Evolutionary conservation across 2,888 invertebrate genomes (phyloP).

Genomic region (Tortricodes alternella): DNA sequence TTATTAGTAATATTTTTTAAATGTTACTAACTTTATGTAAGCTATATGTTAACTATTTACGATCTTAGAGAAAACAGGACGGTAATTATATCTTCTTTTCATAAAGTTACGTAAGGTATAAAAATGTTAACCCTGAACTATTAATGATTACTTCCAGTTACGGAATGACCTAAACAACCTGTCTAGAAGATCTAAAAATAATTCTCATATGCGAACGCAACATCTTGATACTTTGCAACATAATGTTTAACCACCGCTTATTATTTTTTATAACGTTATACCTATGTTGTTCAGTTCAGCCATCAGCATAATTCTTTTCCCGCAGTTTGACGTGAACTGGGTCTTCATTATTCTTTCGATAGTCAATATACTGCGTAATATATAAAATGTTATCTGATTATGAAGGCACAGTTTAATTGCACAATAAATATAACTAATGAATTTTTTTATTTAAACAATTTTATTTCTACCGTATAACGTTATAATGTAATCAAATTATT

Average conservation of each 20-base stretch:
- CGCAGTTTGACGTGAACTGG: constrained; percentile 35
- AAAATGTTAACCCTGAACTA: background rate
- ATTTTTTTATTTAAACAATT: no score
- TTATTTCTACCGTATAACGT: no score
- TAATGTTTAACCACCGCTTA: constrained; percentile 28
- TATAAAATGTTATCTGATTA: constrained; percentile 22
- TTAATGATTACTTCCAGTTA: constrained; percentile 9
- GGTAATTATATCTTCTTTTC: no score
- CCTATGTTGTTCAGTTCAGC: constrained; percentile 32
- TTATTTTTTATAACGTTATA: constrained; percentile 29
- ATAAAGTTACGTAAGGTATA: no score
- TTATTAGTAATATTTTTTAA: no score
- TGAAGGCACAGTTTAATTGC: constrained; percentile 3
- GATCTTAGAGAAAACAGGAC: no score
- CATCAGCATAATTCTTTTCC: constrained; percentile 32
- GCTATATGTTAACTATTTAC: no score
- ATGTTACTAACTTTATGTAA: no score
- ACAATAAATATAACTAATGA: constrained; percentile 1
- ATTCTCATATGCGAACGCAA: constrained; percentile 27
- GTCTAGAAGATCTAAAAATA: constrained; percentile 33
- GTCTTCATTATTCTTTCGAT: constrained; percentile 17
- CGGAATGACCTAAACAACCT: constrained; percentile 33
- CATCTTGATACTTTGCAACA: constrained; percentile 37
- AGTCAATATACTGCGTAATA: constrained; percentile 26
- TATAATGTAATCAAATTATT: no score